phyloP scores from a whole-genome alignment of 2,797 vertebrate species.

The Sebastes flavidus region DNA sequence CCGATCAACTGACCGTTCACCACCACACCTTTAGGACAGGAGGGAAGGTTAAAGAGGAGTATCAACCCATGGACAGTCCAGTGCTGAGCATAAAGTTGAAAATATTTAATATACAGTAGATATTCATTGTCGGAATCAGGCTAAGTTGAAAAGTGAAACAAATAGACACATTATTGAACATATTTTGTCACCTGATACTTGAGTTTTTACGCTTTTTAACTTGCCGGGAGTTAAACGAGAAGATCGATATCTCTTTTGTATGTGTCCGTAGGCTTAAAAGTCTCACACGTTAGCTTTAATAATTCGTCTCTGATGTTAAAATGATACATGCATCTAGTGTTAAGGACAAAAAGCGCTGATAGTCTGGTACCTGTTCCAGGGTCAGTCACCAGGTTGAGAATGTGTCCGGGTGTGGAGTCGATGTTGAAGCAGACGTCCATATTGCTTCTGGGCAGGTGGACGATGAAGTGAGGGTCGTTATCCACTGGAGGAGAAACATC shows the following conservation, averaged over 20 bases:
- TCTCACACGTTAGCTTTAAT: no score
- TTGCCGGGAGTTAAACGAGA: background rate
- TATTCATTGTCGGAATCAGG: background rate
- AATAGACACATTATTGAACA: background rate
- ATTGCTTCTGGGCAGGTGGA: constrained; percentile 87
- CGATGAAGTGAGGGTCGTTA: constrained; percentile 95
- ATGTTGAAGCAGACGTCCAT: constrained; percentile 95
- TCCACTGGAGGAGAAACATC: constrained; percentile 84
- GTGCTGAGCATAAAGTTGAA: no score
- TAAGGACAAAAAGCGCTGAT: no score
- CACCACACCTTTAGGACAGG: constrained; percentile 79
- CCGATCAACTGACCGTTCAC: constrained; percentile 89
- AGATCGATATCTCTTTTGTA: no score
- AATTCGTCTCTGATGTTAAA: no score
- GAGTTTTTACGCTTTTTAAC: background rate
- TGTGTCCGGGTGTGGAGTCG: constrained; percentile 91
- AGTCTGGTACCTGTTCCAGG: constrained; percentile 82
- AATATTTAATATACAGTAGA: background rate
- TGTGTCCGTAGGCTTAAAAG: no score
- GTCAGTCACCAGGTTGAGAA: constrained; percentile 94
- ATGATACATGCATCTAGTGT: no score
- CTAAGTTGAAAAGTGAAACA: background rate
- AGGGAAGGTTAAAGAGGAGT: background rate
- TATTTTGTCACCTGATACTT: background rate
- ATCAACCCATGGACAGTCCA: background rate